A percentile compares a stretch with the other conserved stretches of the same genome.
Conservation (phyloP, 1,140 invertebrate genomes). For the Zaprionus vittiger region DNA sequence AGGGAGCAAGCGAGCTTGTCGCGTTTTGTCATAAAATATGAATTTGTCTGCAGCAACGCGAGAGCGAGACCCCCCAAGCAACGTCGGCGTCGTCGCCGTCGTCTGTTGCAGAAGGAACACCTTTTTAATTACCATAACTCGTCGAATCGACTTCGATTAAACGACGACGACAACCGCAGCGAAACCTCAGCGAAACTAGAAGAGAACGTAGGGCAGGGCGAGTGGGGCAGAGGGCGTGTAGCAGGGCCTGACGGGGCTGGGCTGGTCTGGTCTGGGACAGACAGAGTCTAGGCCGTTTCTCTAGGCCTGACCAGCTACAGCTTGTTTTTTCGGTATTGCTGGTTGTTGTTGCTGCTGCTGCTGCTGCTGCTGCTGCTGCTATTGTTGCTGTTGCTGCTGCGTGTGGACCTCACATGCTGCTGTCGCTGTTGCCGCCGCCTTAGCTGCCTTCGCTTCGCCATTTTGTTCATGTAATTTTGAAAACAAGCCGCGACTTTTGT, state of each 20-base stretch:
- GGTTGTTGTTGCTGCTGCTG: background rate
- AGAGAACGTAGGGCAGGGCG: background rate
- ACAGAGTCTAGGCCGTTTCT: constrained; percentile 9
- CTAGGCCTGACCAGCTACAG: constrained; percentile 55
- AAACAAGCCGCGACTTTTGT: constrained; percentile 29
- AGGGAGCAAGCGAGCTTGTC: background rate
- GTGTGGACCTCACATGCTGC: constrained; percentile 71
- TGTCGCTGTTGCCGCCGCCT: constrained; percentile 15
- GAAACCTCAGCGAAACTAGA: constrained; percentile 2
- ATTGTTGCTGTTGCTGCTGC: constrained; percentile 40
- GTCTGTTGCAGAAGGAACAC: constrained; percentile 73
- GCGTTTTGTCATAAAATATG: constrained; percentile 80
- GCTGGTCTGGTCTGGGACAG: background rate
- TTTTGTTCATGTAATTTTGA: constrained; percentile 74
- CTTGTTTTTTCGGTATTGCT: constrained; percentile 17
- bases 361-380: constrained; percentile 25
- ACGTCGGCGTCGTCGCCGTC: background rate
- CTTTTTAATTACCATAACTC: constrained; percentile 83
- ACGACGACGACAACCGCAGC: constrained; percentile 51
- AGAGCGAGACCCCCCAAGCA: constrained; percentile 63
- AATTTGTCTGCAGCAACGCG: constrained; percentile 63
- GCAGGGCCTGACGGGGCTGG: background rate
- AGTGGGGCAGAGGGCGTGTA: background rate
- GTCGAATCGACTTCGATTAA: constrained; percentile 78
- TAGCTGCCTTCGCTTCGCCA: constrained; percentile 43